phyloP scores from a whole-genome alignment of 1,140 invertebrate species.

The Dufourea novaeangliae region DNA sequence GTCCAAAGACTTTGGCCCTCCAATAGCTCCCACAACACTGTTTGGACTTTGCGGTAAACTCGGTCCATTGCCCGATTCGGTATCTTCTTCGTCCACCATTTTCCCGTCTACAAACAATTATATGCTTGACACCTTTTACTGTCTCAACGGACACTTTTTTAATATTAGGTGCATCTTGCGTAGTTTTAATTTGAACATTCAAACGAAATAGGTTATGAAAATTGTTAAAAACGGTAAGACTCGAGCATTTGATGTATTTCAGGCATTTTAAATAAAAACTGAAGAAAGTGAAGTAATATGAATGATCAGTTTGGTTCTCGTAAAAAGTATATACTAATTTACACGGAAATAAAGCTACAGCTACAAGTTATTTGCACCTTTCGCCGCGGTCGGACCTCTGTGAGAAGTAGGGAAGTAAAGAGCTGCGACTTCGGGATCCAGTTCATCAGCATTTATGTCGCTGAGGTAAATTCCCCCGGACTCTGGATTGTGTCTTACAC shows the following conservation, averaged over 20 bases:
- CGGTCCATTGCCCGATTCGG: constrained; percentile 96
- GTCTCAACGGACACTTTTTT: not conserved
- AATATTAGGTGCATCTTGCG: not conserved
- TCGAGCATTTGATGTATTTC: no score
- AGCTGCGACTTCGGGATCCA: constrained; percentile 94
- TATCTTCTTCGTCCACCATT: constrained; percentile 90
- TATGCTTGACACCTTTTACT: no score
- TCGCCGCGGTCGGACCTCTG: constrained; percentile 70
- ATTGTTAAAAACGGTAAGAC: no score
- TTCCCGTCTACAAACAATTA: constrained; percentile 71
- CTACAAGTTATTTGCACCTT: constrained; percentile 68
- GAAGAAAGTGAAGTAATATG: no score
- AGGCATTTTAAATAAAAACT: no score
- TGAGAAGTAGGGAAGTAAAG: constrained; percentile 90
- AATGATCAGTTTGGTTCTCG: no score
- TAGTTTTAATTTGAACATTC: not conserved
- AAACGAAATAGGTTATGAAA: no score
- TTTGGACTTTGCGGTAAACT: constrained; percentile 96
- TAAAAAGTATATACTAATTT: no score
- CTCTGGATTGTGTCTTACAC: constrained; percentile 86
- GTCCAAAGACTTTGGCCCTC: constrained; percentile 86
- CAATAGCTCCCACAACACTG: constrained; percentile 90
- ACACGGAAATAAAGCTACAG: constrained; percentile 40
- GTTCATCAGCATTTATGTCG: constrained; percentile 92
- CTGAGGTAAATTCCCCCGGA: constrained; percentile 95